Evolutionary conservation across 2,113 vertebrate species (phyloP).

Genomic region (Silurus glanis): DNA sequence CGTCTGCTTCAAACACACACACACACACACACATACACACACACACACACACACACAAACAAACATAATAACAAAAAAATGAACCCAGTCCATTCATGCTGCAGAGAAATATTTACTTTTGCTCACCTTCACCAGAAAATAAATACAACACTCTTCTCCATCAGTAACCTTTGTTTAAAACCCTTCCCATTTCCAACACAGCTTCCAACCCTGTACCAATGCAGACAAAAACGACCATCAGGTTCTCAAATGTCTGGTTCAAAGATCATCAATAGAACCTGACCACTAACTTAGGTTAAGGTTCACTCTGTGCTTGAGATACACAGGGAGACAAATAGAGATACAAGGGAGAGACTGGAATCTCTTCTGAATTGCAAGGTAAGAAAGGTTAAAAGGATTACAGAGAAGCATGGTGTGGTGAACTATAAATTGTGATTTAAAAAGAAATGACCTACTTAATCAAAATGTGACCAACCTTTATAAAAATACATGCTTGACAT

Average conservation of each 20-base stretch:
- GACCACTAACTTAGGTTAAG: constrained; percentile 42
- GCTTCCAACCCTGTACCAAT: not conserved
- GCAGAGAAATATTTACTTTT: constrained; percentile 27
- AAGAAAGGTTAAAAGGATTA: not conserved
- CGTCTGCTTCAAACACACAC: not conserved
- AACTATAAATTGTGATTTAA: constrained; percentile 23
- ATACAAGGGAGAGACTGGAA: not conserved
- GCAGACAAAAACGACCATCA: constrained; percentile 1
- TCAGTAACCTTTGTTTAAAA: constrained; percentile 27
- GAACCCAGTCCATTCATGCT: constrained; percentile 16
- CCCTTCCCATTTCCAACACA: not conserved
- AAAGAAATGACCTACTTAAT: constrained; percentile 45
- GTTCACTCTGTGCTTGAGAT: constrained; percentile 33
- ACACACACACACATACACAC: constrained; percentile 25
- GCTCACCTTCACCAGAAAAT: not conserved
- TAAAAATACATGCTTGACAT: constrained; percentile 33
- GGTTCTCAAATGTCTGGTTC: constrained; percentile 2
- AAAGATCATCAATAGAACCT: constrained; percentile 24
- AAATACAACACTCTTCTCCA: constrained; percentile 17
- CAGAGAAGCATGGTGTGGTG: not conserved
- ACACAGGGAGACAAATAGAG: constrained; percentile 14
- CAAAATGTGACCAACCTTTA: constrained; percentile 30
- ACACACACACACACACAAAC: constrained; percentile 9
- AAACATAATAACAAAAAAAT: constrained; percentile 41
- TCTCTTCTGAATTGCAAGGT: not conserved